These are phyloP conservation scores for Bombus balteatus DNA, from an alignment of 1,140 invertebrate species.

Conservation along the genomic window DNA sequence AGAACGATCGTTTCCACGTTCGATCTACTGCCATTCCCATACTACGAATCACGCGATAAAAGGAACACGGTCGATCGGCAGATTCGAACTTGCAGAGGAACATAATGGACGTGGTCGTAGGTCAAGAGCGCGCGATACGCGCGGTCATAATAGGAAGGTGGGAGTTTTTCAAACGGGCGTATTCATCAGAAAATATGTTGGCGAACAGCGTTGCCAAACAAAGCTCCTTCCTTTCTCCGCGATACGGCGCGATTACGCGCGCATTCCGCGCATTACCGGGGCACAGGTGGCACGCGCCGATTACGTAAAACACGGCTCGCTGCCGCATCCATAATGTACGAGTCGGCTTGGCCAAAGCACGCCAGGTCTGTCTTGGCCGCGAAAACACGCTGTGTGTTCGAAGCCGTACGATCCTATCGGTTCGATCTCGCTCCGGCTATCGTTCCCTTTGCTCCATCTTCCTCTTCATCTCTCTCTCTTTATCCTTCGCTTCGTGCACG, in stretches of 20 bases:
- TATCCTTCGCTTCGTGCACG: background rate
- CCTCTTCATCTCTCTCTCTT: background rate
- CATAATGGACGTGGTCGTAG: background rate
- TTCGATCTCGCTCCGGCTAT: slow-evolving; percentile 43
- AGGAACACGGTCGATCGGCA: background rate
- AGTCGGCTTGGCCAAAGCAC: slow-evolving; percentile 7
- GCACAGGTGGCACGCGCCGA: slow-evolving; percentile 51
- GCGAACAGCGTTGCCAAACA: too few species aligned
- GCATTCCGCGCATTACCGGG: slow-evolving; percentile 31
- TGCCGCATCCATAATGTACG: slow-evolving; percentile 52
- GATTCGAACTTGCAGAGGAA: background rate
- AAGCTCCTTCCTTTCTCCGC: background rate
- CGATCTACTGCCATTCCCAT: background rate
- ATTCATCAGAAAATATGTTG: too few species aligned
- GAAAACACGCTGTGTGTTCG: slow-evolving; percentile 14
- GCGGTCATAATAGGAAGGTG: background rate
- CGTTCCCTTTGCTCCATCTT: background rate
- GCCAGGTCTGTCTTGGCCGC: slow-evolving; percentile 4
- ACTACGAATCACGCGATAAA: background rate
- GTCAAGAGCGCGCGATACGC: background rate
- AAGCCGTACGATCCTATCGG: slow-evolving; percentile 32
- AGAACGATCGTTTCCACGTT: background rate
- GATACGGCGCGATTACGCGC: slow-evolving; percentile 28
- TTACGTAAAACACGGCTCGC: slow-evolving; percentile 52
- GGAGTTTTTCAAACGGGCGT: background rate